Conservation (phyloP, 2,797 vertebrate species). For the Scyliorhinus canicula region DNA sequence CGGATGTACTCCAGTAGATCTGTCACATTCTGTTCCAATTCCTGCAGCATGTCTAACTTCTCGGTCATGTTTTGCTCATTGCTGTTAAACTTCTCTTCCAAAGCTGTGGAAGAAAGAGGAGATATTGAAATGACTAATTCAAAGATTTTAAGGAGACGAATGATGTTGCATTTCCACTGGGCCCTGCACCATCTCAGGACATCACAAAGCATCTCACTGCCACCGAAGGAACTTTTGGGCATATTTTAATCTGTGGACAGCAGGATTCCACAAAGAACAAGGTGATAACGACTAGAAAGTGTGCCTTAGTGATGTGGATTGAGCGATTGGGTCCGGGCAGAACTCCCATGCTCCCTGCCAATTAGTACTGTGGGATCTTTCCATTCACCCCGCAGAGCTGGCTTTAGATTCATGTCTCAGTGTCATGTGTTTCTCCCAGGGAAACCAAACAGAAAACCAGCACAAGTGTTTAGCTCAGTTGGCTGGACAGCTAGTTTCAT, state of each 20-base stretch:
- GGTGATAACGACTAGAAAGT: neutral
- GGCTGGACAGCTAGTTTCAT: no score
- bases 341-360: neutral
- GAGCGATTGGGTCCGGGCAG: neutral
- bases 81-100: conserved; percentile 64
- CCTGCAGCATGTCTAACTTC: conserved; percentile 58
- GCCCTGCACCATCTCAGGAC: neutral
- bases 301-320: neutral
- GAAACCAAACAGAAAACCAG: neutral
- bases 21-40: conserved; percentile 59
- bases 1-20: conserved; percentile 57
- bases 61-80: conserved; percentile 64
- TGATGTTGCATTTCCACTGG: neutral
- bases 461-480: no score
- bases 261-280: neutral
- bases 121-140: neutral
- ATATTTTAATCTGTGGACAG: neutral
- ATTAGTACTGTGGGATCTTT: neutral
- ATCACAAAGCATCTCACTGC: neutral
- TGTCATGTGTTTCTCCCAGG: neutral
- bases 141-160: neutral
- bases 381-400: neutral
- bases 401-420: neutral
- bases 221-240: neutral
- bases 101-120: conserved; percentile 48